Conservation (phyloP, 2,888 invertebrate genomes). For the Spialia ferax region DNA sequence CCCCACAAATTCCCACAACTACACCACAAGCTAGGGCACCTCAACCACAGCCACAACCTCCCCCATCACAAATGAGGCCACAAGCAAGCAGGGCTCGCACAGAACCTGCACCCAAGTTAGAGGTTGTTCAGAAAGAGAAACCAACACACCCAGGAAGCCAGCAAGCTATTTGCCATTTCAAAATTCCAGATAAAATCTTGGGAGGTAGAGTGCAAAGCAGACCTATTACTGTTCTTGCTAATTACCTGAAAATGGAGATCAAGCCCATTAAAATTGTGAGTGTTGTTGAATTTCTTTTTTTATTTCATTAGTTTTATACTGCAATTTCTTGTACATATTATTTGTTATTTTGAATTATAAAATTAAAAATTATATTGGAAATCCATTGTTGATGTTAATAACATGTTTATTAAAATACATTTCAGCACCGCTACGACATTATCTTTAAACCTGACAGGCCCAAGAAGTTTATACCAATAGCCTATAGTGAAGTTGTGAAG, state of each 20-base stretch:
- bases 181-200: conserved; percentile 73
- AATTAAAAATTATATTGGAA: no score
- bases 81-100: neutral
- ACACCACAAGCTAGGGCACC: no score
- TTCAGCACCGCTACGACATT: conserved; percentile 94
- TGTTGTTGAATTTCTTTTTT: no score
- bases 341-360: no score
- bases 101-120: neutral
- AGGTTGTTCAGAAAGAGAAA: neutral
- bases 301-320: no score
- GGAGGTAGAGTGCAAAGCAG: conserved; percentile 53
- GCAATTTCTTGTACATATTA: neutral
- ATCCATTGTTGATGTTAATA: no score
- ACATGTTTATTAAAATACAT: conserved; percentile 47
- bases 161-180: conserved; percentile 50
- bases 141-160: neutral
- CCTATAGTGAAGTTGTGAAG: conserved; percentile 64
- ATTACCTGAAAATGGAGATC: conserved; percentile 88
- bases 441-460: conserved; percentile 89
- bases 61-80: neutral
- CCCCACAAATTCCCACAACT: no score
- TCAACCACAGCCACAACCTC: neutral
- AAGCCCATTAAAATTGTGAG: conserved; percentile 72
- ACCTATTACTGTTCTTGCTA: conserved; percentile 81
- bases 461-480: conserved; percentile 86